Conservation (phyloP, 2,888 invertebrate species). For the Macrostomum cliftonense region DNA sequence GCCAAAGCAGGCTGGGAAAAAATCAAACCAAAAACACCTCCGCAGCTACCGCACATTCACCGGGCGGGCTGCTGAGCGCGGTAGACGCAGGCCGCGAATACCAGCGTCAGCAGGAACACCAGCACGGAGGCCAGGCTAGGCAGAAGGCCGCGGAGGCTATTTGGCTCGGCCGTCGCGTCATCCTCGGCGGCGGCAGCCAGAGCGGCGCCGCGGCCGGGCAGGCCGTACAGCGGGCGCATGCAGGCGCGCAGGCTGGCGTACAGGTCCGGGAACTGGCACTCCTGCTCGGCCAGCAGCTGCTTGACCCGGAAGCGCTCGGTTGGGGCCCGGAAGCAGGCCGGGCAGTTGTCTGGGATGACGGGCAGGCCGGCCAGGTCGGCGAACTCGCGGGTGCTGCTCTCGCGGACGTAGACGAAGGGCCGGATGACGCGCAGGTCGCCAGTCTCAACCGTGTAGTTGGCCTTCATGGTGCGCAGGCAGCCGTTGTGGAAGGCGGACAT, state of each 20-base stretch:
- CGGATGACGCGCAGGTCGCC: slow-evolving; percentile 61
- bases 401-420: slow-evolving; percentile 67
- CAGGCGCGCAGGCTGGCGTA: slow-evolving; percentile 56
- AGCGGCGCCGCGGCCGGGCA: slow-evolving; percentile 26
- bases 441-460: slow-evolving; percentile 54
- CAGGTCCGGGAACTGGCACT: slow-evolving; percentile 54
- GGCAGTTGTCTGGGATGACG: slow-evolving; percentile 48
- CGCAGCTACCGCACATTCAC: no score
- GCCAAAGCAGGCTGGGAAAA: no score
- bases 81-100: no score
- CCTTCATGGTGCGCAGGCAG: slow-evolving; percentile 55
- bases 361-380: slow-evolving; percentile 52
- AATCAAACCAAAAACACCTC: no score
- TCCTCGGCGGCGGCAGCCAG: not conserved
- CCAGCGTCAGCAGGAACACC: no score
- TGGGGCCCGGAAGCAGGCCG: slow-evolving; percentile 41
- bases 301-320: slow-evolving; percentile 48
- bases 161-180: not conserved
- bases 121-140: no score
- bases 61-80: no score
- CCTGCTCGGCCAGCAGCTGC: slow-evolving; percentile 54
- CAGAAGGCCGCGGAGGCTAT: no score
- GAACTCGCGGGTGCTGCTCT: slow-evolving; percentile 54
- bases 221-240: slow-evolving; percentile 54
- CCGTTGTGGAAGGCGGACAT: slow-evolving; percentile 63